Evolutionary conservation across 2,888 invertebrate species (phyloP), one percentile per base, ranked within the genome.

Genomic region (Caenorhabditis uteleia): DNA sequence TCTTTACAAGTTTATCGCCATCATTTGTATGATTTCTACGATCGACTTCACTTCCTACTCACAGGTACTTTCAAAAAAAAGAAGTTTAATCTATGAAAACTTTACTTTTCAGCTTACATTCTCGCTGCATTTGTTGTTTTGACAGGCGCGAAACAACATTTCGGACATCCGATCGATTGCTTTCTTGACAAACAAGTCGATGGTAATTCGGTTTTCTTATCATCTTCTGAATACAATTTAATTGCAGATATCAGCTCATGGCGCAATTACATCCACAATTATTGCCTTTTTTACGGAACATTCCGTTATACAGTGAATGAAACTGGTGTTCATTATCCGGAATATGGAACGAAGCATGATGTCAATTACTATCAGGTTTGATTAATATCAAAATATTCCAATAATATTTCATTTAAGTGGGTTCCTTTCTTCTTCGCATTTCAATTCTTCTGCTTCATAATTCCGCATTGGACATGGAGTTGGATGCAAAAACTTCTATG

Each of bases 111-210:
- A 50, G 57, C 59, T 6, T 60, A 51, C 31, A 16, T 61, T 36
- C 43, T 69, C 16, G 51, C 51, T 4, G 54, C 57, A 16, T 65
- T 60, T 27, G 65, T 57, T 14, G 6, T 69, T 8, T 47, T 69
- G 34, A 58, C 53, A 20, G 61, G 65, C 7, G 57, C 65, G 23
- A 60, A 61, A 26, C 65, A 65, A 36, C 65, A 69, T 29, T 69
- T 69, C 14, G 69, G 69, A 31, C 57, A 69, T 47, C 69, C 69
- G 2, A 69, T 69, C 34, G 56, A 65, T 45, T 69, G 69, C 43
- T 54, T 65, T 48, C 53, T 61, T 8, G 49, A 60, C 10, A 51
- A 50, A 16, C 49, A 66, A 46, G 48, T 60, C 23, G 60, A 66
- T 45, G 53, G 60, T 66, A 38, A 36, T 16, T 38, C 14, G 5